Evolutionary conservation across 2,888 invertebrate species (phyloP).

Genomic region (Teleiodes luculella): DNA sequence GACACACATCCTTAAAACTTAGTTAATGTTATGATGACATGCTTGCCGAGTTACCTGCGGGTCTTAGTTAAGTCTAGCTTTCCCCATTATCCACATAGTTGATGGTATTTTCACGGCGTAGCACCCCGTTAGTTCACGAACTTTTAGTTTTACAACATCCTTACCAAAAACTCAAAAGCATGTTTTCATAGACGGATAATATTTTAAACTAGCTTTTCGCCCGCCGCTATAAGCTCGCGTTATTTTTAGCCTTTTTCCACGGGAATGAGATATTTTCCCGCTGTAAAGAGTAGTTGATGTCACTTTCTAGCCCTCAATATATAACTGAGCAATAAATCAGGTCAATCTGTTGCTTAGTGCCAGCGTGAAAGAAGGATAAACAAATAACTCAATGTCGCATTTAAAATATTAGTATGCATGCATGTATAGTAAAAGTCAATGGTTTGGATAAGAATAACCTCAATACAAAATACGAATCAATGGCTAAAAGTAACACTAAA

Average conservation of each 20-base stretch:
- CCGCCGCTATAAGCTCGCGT: too few species aligned
- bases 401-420: too few species aligned
- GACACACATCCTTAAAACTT: not conserved
- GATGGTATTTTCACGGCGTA: not conserved
- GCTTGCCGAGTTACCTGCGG: not conserved
- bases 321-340: too few species aligned
- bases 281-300: too few species aligned
- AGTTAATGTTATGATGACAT: not conserved
- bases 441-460: not conserved
- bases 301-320: too few species aligned
- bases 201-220: too few species aligned
- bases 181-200: too few species aligned
- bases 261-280: too few species aligned
- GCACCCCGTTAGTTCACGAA: not conserved
- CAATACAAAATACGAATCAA: slow-evolving; percentile 39
- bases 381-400: too few species aligned
- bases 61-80: not conserved
- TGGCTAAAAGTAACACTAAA: slow-evolving; percentile 59
- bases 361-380: too few species aligned
- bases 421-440: not conserved
- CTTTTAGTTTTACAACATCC: not conserved
- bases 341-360: too few species aligned
- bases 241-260: not conserved
- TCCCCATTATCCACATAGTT: not conserved
- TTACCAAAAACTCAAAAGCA: not conserved